These are phyloP conservation scores for Cetonia aurata DNA, from an alignment of 2,888 invertebrate genomes.

Conservation along the genomic window DNA sequence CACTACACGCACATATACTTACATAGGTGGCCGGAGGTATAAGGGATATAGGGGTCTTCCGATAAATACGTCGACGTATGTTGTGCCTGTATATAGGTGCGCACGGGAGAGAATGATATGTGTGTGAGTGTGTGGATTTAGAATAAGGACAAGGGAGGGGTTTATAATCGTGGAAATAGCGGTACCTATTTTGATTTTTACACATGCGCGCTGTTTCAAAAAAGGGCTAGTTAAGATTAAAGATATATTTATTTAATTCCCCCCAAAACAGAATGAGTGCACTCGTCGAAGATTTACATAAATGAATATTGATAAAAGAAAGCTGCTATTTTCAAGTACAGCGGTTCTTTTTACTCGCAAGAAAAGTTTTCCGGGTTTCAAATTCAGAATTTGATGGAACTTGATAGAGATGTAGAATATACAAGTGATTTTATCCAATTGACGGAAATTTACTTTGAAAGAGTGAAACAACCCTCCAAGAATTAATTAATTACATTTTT, in stretches of 20 bases:
- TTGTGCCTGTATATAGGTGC: not conserved
- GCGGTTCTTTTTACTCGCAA: too few relatives aligned
- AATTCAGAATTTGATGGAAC: too few relatives aligned
- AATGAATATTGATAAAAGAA: slow-evolving; percentile 15
- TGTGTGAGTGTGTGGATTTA: slow-evolving; percentile 32
- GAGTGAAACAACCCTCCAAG: too few relatives aligned
- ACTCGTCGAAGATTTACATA: slow-evolving; percentile 28
- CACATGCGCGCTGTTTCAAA: slow-evolving; percentile 34
- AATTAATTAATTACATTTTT: too few relatives aligned
- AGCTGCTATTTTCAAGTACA: not conserved
- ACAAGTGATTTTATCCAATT: too few relatives aligned
- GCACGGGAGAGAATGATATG: slow-evolving; percentile 7
- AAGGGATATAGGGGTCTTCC: slow-evolving; percentile 49
- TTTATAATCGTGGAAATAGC: slow-evolving; percentile 37
- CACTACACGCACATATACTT: slow-evolving; percentile 8
- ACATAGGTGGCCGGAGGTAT: slow-evolving; percentile 45
- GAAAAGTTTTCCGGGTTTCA: too few relatives aligned
- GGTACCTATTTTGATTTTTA: slow-evolving; percentile 39
- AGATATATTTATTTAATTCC: slow-evolving; percentile 31
- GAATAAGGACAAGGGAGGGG: slow-evolving; percentile 39
- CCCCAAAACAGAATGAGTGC: not conserved
- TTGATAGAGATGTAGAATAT: too few relatives aligned
- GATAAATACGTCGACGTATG: slow-evolving; percentile 50
- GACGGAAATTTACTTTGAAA: too few relatives aligned
- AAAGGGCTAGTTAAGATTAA: slow-evolving; percentile 36